Conservation (phyloP, 2,797 vertebrate genomes). For the Chrosomus eos region DNA sequence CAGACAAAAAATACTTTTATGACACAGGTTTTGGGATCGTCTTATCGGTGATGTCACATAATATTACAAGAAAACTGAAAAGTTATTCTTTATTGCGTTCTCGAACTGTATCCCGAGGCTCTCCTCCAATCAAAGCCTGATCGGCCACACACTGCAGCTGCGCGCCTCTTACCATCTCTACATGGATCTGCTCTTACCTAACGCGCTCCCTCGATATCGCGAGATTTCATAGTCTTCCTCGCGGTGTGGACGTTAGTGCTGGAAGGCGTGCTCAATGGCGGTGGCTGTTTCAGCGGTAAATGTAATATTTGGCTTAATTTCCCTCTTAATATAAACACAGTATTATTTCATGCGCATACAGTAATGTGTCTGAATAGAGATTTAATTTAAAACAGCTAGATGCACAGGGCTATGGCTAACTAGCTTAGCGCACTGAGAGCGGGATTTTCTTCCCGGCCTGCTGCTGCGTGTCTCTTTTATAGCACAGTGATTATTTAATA, state of each 20-base stretch:
- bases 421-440: conserved; percentile 32
- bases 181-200: neutral
- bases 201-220: conserved; percentile 13
- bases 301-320: neutral
- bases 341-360: too few species aligned
- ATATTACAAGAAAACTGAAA: neutral
- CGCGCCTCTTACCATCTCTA: neutral
- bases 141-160: conserved; percentile 2
- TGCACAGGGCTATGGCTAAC: neutral
- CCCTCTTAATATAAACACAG: neutral
- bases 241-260: conserved; percentile 44
- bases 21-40: neutral
- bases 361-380: neutral
- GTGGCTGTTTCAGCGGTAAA: conserved; percentile 71
- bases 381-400: neutral
- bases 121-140: neutral
- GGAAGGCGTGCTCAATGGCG: conserved; percentile 71
- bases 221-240: conserved; percentile 60
- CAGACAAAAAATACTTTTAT: neutral
- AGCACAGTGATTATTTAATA: neutral
- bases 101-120: too few species aligned
- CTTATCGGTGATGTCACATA: neutral
- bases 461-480: conserved; percentile 14
- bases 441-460: conserved; percentile 52
- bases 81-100: neutral